Conservation (phyloP, 2,888 invertebrate species). For the Stenurella melanura region DNA sequence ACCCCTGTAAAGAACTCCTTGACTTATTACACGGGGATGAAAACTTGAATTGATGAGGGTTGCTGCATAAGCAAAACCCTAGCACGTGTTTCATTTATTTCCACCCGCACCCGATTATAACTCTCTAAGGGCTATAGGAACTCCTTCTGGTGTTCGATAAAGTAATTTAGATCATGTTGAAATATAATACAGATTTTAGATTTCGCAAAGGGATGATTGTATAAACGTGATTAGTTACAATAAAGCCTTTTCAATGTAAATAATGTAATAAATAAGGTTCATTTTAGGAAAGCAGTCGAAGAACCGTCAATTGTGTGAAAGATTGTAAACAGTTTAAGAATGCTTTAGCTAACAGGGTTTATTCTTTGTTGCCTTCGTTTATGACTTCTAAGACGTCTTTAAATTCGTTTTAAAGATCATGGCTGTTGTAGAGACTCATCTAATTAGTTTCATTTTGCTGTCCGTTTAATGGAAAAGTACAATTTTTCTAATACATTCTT, state of each 20-base stretch:
- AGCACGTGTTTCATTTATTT: conserved; percentile 39
- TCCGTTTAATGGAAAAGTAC: no score
- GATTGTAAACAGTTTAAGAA: not conserved
- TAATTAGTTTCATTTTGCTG: no score
- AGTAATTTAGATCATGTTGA: conserved; percentile 36
- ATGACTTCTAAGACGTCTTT: no score
- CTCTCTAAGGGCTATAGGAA: conserved; percentile 17
- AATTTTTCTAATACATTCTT: no score
- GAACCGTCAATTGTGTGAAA: not conserved
- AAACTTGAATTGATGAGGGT: conserved; percentile 35
- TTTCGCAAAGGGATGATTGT: conserved; percentile 17
- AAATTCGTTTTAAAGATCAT: no score
- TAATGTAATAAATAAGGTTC: not conserved
- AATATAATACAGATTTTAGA: conserved; percentile 27
- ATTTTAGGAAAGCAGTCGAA: not conserved
- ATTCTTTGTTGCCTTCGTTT: no score
- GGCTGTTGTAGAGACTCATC: no score
- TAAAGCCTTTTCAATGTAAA: not conserved
- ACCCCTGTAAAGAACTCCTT: conserved; percentile 22
- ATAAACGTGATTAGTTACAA: conserved; percentile 22
- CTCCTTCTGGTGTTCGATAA: conserved; percentile 36
- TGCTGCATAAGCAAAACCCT: conserved; percentile 24
- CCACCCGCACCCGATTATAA: conserved; percentile 31
- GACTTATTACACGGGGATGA: conserved; percentile 32
- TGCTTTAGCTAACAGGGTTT: not conserved